Base-by-base conservation (phyloP, 1,140 invertebrate genomes). In the Araneus ventricosus region DNA sequence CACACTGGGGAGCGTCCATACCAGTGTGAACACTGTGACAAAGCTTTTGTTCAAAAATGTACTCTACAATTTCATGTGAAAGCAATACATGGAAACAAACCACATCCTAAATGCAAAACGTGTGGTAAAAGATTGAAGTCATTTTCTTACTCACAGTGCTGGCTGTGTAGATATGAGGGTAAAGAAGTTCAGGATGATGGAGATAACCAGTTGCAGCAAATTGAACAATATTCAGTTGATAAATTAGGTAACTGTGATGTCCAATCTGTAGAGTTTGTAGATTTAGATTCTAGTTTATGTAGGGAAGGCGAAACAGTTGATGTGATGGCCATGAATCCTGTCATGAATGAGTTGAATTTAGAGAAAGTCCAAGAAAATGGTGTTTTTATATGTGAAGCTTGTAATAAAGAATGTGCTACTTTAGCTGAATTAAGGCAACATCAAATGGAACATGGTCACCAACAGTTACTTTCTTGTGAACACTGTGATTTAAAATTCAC, bases 21-120 rank as follows among this genome's bases (percentile, higher is more conserved):
- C 57, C 93, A 94, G 57, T 95, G 94, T 92, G 95, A 95, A 34
- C 95, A 95, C 88, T 97, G 97, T 95, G 97, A 96, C 94, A 97
- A 97, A 95, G 96, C 96, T 80, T 97, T 97, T 95, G 97, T 97
- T 94, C 97, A 97, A 94, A 97, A 97, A 89, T 97, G 98, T 94
- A 96, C 97, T 90, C 97, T 96, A 96, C 97, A 95, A 97, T 98
- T 96, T 96, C 97, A 95, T 96, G 96, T 97, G 17, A 90, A 93
- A 87, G 80, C 82, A 27, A 84, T 93, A 5, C 92, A 93, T 70
- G 57, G 86, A 45, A 63, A 84, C 34, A 93, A 93, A 61, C 63
- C 92, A 30, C 92, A 88, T 63, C 92, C 92, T 24, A 59, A 57
- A 24, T 93, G 92, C n/a, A 88, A 82, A 52, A 87, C 87, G 24